A percentile compares a stretch with the other conserved stretches of the same genome.
phyloP scores from a whole-genome alignment of 2,888 invertebrate genomes.

The Eueremaeus valkanovi region DNA sequence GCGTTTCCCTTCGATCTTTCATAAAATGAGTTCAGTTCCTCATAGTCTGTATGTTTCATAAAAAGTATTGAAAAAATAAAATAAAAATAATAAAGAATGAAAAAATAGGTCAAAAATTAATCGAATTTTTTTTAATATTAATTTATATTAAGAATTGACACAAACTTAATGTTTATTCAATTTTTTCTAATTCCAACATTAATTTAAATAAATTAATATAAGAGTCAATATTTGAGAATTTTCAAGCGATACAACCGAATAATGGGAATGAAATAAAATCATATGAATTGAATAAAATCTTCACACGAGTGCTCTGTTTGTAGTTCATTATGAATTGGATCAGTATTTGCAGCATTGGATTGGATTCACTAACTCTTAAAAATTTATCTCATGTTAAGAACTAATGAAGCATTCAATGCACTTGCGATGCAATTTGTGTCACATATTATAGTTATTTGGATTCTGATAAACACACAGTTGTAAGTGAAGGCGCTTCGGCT shows the following conservation, averaged over 20 bases:
- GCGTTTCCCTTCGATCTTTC: neutral
- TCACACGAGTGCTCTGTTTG: neutral
- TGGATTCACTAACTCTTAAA: too few relatives aligned
- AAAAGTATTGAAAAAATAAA: neutral
- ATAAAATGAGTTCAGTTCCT: slow-evolving; percentile 7
- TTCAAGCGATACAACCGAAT: too few relatives aligned
- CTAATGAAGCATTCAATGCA: neutral
- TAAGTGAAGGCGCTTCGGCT: too few relatives aligned
- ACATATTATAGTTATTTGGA: neutral
- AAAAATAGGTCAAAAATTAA: slow-evolving; percentile 22
- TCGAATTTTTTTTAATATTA: too few relatives aligned
- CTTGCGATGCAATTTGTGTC: neutral
- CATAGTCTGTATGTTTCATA: neutral
- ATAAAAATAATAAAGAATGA: neutral
- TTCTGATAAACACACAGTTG: neutral
- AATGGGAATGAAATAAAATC: too few relatives aligned
- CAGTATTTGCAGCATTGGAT: too few relatives aligned
- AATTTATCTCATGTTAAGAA: neutral
- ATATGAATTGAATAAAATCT: neutral
- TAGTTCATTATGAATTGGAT: too few relatives aligned
- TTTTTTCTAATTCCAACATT: too few relatives aligned
- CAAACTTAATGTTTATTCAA: neutral
- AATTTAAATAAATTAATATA: too few relatives aligned
- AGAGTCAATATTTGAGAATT: too few relatives aligned
- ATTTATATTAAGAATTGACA: too few relatives aligned